Conservation (phyloP, 2,888 invertebrate species). For the Erebia ligea region DNA sequence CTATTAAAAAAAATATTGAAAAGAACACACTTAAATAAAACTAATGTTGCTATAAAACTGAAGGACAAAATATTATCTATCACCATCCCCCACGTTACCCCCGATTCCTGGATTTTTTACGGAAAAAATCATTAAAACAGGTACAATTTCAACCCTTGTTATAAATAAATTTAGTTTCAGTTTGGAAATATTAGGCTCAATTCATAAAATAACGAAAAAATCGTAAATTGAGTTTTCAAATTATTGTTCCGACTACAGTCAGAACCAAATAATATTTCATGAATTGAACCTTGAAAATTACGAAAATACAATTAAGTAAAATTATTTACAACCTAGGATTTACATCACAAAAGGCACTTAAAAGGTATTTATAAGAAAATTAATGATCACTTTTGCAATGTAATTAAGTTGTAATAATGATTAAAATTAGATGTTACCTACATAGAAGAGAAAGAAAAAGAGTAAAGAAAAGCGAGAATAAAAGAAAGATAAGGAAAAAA, state of each 20-base stretch:
- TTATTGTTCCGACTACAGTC: slow-evolving; percentile 69
- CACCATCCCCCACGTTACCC: slow-evolving; percentile 45
- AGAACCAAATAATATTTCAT: slow-evolving; percentile 37
- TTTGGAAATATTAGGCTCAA: slow-evolving; percentile 2
- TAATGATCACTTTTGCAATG: slow-evolving; percentile 59
- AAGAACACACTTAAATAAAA: background rate
- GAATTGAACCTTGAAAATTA: background rate
- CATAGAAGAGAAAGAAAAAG: slow-evolving; percentile 32
- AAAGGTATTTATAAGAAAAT: slow-evolving; percentile 26
- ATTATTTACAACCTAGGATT: slow-evolving; percentile 53
- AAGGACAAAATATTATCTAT: slow-evolving; percentile 12
- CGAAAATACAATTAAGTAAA: slow-evolving; percentile 21
- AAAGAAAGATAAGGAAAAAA: slow-evolving; percentile 34
- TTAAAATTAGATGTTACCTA: slow-evolving; percentile 16
- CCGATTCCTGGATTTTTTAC: slow-evolving; percentile 74
- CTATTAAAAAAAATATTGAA: background rate
- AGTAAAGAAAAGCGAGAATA: slow-evolving; percentile 24
- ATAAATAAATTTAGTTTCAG: slow-evolving; percentile 52
- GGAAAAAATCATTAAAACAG: slow-evolving; percentile 72
- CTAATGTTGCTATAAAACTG: background rate
- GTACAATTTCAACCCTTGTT: slow-evolving; percentile 53
- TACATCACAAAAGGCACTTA: slow-evolving; percentile 62
- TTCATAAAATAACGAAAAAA: background rate
- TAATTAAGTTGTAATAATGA: slow-evolving; percentile 53
- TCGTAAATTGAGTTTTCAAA: slow-evolving; percentile 38